Percentiles rank a stretch among this genome's conserved stretches.
phyloP scores from a whole-genome alignment of 2,888 invertebrate species.

The Bruchidius siliquastri region DNA sequence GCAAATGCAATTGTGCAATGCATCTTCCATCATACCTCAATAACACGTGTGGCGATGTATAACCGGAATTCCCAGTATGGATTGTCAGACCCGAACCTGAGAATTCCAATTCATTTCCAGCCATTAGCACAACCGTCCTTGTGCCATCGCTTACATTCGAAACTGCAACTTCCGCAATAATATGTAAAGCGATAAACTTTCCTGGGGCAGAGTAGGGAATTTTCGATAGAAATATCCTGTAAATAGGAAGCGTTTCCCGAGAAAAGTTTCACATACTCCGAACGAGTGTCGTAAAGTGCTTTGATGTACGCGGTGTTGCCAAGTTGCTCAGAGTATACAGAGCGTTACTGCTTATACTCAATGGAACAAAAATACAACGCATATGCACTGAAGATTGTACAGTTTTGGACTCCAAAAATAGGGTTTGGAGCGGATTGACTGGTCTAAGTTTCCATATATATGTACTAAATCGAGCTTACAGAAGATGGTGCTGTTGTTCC shows the following conservation, averaged over 20 bases:
- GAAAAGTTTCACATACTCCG: neutral
- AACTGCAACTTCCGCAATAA: neutral
- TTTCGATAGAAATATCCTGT: neutral
- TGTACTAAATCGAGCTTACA: too few relatives aligned
- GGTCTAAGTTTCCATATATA: too few relatives aligned
- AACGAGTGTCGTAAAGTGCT: neutral
- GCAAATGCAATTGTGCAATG: too few relatives aligned
- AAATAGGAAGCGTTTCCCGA: neutral
- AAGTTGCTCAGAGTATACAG: neutral
- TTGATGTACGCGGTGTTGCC: neutral
- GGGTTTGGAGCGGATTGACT: too few relatives aligned
- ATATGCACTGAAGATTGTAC: too few relatives aligned
- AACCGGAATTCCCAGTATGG: neutral
- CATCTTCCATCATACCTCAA: too few relatives aligned
- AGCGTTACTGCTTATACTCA: neutral
- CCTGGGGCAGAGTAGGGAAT: neutral
- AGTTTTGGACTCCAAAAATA: too few relatives aligned
- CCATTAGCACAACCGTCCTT: neutral
- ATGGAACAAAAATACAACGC: neutral
- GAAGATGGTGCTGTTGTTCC: too few relatives aligned
- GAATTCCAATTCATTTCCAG: neutral
- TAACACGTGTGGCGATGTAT: too few relatives aligned
- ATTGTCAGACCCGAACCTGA: neutral
- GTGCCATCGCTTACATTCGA: neutral
- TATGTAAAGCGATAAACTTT: neutral